Base-by-base conservation (phyloP, 1,140 invertebrate species). In the Cyrtorhinus lividipennis region DNA sequence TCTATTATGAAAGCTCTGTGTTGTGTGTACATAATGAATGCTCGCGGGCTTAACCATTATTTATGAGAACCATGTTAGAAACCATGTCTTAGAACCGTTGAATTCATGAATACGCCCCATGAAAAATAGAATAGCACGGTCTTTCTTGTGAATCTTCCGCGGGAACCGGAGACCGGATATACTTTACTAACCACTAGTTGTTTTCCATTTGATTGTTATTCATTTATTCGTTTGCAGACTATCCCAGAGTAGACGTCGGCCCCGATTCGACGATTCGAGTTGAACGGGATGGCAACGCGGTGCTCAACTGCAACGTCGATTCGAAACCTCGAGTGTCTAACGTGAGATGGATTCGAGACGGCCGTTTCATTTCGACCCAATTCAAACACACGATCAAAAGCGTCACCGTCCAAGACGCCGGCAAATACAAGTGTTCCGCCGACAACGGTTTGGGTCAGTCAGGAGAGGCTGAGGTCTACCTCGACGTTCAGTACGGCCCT, bases 221-320 rank as follows among this genome's bases (percentile, higher is more conserved):
- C 15, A 38, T 38, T 38, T 38, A 5, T 5, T 38, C 23, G 71
- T 70, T 80, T 79, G 20, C 77, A 91, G 88, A 95, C 79, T 91
- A 87, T 74, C 92, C 92, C 3, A 79, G 91, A 53, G 86, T 95
- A 1, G 82, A 84, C 69, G 86, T 95, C 18, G 90, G 89, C 2
- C 90, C 91, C 2, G 87, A 90, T 72, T 93, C 94, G 74, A 90
- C 91, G 12, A 68, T 94, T 59, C 82, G 83, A 69, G 87, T 95
- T 5, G 88, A 93, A 75, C 79, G 84, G 53, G 91, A 91, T 70
- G 83, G 81, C 20, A 84, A 83, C 53, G 88, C 89, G 0, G 83
- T 81, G 15, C 79, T 95, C 71, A 84, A 85, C 59, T 95, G 92
- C 73, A 82, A 83, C 67, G 92, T 93, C 1, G 89, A 94, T 68